Percentiles rank a stretch among this genome's conserved stretches.
These are phyloP conservation scores for Elephantulus edwardii DNA, from an alignment of 2,113 vertebrate genomes.

Conservation along the genomic window DNA sequence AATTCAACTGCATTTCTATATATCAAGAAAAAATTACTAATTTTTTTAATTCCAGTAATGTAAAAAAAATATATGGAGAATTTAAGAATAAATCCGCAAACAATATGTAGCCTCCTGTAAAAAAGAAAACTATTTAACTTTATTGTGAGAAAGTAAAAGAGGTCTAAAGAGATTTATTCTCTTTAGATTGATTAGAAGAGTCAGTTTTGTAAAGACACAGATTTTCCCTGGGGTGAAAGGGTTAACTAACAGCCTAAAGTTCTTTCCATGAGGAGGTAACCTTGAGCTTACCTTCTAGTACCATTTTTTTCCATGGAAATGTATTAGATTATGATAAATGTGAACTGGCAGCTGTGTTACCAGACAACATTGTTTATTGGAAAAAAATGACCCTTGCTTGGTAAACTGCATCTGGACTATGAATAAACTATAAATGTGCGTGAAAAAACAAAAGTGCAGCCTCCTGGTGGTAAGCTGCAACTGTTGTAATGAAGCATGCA, in stretches of 20 bases:
- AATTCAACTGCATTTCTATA: neutral
- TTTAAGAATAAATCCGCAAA: conserved; percentile 34
- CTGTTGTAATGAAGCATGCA: neutral
- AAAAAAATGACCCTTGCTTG: conserved; percentile 35
- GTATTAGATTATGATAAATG: neutral
- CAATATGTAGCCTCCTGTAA: neutral
- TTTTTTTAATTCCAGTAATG: neutral
- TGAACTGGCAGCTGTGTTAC: conserved; percentile 25
- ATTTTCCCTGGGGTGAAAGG: neutral
- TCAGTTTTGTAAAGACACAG: conserved; percentile 12
- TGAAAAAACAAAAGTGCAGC: neutral
- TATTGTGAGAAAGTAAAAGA: conserved; percentile 8
- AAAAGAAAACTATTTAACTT: neutral
- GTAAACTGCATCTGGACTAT: neutral
- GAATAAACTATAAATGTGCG: conserved; percentile 12
- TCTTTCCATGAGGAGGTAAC: conserved; percentile 17
- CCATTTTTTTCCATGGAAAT: conserved; percentile 27
- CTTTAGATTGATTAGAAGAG: conserved; percentile 30
- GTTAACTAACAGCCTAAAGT: conserved; percentile 14
- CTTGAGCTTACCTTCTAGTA: neutral
- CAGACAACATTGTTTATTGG: conserved; percentile 17
- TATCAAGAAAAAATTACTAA: conserved; percentile 17
- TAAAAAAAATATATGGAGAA: neutral
- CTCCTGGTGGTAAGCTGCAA: neutral
- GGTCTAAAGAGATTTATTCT: conserved; percentile 6